A percentile compares a stretch with the other conserved stretches of the same genome.
phyloP scores from a whole-genome alignment of 1,140 invertebrate genomes.

The Leptopilina boulardi region DNA sequence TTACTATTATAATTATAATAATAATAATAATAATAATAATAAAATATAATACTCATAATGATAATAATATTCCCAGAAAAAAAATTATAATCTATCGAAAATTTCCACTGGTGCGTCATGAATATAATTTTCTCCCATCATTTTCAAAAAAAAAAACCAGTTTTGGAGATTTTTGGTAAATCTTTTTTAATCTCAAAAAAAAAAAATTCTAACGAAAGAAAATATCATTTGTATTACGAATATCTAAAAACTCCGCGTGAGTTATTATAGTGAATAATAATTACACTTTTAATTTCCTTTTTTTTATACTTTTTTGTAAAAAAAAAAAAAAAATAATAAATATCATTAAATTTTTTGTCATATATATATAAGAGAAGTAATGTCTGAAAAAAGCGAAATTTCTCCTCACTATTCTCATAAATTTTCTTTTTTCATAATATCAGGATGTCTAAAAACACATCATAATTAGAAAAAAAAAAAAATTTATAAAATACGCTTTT shows the following conservation, averaged over 20 bases:
- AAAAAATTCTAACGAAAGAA: not conserved
- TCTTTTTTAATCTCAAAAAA: not conserved
- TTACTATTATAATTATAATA: too few species aligned
- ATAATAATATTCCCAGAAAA: constrained; percentile 22
- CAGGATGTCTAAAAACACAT: not conserved
- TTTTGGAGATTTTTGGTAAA: not conserved
- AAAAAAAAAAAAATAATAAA: not conserved
- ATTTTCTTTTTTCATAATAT: not conserved
- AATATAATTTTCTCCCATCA: too few species aligned
- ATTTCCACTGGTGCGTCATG: not conserved
- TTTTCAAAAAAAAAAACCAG: not conserved
- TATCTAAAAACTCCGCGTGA: too few species aligned
- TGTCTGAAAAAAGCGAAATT: constrained; percentile 2
- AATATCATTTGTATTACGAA: not conserved
- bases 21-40: too few species aligned
- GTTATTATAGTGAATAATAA: too few species aligned
- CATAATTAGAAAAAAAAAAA: not conserved
- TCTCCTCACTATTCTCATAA: not conserved
- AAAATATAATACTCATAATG: constrained; percentile 25
- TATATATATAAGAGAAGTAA: constrained; percentile 21
- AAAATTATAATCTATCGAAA: constrained; percentile 5
- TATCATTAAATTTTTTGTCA: not conserved
- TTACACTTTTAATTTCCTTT: not conserved
- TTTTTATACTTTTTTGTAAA: not conserved
- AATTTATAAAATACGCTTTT: too few species aligned